Conservation (phyloP, 2,888 invertebrate genomes). For the Eupithecia tripunctaria region DNA sequence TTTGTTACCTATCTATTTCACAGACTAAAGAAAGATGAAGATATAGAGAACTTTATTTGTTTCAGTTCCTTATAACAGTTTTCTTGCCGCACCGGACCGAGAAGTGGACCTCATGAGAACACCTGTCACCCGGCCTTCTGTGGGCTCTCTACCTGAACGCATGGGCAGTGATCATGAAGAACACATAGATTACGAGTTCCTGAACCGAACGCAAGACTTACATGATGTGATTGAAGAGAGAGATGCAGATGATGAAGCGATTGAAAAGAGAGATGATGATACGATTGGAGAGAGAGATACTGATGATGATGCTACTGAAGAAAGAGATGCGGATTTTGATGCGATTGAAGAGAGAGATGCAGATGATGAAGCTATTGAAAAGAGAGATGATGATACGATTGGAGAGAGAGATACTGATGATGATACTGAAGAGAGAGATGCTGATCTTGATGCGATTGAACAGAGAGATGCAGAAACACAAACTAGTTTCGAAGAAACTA, state of each 20-base stretch:
- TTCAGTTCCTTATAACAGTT: not conserved
- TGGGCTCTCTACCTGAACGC: not conserved
- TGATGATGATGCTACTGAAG: not conserved
- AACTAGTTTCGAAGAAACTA: not conserved
- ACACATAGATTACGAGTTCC: not conserved
- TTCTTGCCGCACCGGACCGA: not conserved
- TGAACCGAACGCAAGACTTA: not conserved
- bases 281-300: not conserved
- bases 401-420: accelerated
- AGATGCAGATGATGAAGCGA: not conserved
- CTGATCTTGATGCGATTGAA: not conserved
- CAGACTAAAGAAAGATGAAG: too few species aligned
- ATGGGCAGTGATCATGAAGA: not conserved
- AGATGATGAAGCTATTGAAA: too few species aligned
- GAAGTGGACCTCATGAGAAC: slow-evolving; percentile 1
- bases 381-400: too few species aligned
- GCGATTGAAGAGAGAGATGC: too few species aligned
- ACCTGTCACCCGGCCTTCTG: not conserved
- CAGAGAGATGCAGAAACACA: not conserved
- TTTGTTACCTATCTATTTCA: too few species aligned
- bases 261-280: not conserved
- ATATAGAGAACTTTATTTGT: not conserved
- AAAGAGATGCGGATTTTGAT: not conserved
- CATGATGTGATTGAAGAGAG: too few species aligned
- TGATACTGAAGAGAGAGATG: too few species aligned